Conservation (phyloP, 2,797 vertebrate genomes). For the Rhinichthys osculus region DNA sequence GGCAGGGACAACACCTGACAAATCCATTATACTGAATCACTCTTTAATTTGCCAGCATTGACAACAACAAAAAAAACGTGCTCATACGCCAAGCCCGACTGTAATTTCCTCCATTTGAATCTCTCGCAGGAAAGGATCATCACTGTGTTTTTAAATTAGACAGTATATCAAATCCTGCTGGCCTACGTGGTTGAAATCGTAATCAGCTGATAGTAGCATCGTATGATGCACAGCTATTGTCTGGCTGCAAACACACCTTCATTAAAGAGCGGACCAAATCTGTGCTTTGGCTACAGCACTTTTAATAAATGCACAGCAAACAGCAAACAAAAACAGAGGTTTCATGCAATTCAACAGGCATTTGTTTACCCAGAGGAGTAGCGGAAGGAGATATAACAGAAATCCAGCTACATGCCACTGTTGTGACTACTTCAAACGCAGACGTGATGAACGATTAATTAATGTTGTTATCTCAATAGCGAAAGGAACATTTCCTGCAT, state of each 20-base stretch:
- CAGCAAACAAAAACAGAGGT: slow-evolving; percentile 5
- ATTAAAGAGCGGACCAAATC: slow-evolving; percentile 3
- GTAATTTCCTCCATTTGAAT: slow-evolving; percentile 46
- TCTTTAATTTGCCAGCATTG: slow-evolving; percentile 36
- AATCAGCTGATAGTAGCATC: slow-evolving; percentile 26
- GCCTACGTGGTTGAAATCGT: slow-evolving; percentile 24
- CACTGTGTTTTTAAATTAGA: slow-evolving; percentile 45
- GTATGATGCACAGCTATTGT: slow-evolving; percentile 8
- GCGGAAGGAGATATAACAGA: slow-evolving; percentile 20
- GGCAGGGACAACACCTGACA: slow-evolving; percentile 38
- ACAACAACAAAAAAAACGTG: slow-evolving; percentile 5
- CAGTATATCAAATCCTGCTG: slow-evolving; percentile 39
- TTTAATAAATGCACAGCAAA: slow-evolving; percentile 18
- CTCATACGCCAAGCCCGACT: background rate
- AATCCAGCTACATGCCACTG: slow-evolving; percentile 1
- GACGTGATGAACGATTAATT: slow-evolving; percentile 56
- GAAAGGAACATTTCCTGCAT: slow-evolving; percentile 43
- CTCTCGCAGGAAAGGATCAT: slow-evolving; percentile 31
- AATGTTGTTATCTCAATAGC: slow-evolving; percentile 45
- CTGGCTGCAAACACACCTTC: background rate
- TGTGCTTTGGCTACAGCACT: slow-evolving; percentile 2
- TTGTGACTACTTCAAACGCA: slow-evolving; percentile 44
- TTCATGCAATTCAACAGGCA: background rate
- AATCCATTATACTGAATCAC: slow-evolving; percentile 40
- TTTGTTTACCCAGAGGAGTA: slow-evolving; percentile 11